A percentile compares a stretch with the other conserved stretches of the same genome.
These are phyloP conservation scores for Mythimna albipuncta DNA, from an alignment of 2,888 invertebrate species.

Conservation along the genomic window DNA sequence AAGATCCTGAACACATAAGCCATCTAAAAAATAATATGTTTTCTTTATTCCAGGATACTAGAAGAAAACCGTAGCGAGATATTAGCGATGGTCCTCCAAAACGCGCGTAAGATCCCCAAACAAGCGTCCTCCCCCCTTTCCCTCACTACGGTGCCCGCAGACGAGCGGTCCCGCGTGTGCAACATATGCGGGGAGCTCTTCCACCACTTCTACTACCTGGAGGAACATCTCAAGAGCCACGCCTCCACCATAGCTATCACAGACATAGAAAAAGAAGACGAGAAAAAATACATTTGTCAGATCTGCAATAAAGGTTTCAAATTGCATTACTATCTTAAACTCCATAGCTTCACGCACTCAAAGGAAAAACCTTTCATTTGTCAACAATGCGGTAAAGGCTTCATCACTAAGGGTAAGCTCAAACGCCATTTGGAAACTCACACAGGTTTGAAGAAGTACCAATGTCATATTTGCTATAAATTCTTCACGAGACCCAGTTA, in stretches of 20 bases:
- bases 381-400: constrained; percentile 87
- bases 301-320: constrained; percentile 85
- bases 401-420: constrained; percentile 84
- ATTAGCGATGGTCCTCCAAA: constrained; percentile 86
- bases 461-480: constrained; percentile 87
- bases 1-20: too few relatives aligned
- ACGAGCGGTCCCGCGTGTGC: constrained; percentile 83
- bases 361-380: constrained; percentile 87
- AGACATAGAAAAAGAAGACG: constrained; percentile 75
- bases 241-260: constrained; percentile 81
- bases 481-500: constrained; percentile 86
- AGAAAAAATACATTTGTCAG: constrained; percentile 82
- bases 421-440: constrained; percentile 86
- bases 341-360: constrained; percentile 85
- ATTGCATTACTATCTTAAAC: constrained; percentile 83
- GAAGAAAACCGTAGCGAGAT: constrained; percentile 84
- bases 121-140: constrained; percentile 47
- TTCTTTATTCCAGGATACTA: constrained; percentile 73
- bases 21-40: too few relatives aligned
- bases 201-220: constrained; percentile 86
- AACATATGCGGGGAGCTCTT: constrained; percentile 87
- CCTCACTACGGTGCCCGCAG: constrained; percentile 66
- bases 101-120: constrained; percentile 83
- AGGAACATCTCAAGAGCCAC: constrained; percentile 86
- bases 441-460: constrained; percentile 84